These are phyloP conservation scores for Patagioenas fasciata DNA, from an alignment of 2,113 vertebrate genomes.

Conservation along the genomic window DNA sequence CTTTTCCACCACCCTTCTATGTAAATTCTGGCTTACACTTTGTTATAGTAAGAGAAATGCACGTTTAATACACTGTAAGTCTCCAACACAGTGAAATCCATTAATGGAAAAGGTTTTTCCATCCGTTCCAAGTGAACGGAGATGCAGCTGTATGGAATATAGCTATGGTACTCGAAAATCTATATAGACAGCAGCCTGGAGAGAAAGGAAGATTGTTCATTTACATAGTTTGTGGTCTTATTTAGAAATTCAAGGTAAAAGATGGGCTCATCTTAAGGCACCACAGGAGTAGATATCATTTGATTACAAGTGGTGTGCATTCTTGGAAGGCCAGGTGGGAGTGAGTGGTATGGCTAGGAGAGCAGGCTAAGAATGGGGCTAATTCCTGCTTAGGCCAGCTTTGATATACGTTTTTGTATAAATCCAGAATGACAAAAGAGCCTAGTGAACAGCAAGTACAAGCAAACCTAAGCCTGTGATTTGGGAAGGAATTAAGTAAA, in stretches of 20 bases:
- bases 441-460: not conserved
- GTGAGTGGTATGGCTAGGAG: not conserved
- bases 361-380: not conserved
- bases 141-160: not conserved
- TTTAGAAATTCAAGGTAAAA: not conserved
- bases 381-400: not conserved
- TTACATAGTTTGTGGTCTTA: constrained; percentile 15
- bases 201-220: not conserved
- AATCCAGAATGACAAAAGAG: not conserved
- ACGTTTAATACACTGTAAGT: not conserved
- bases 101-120: constrained; percentile 40
- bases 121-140: constrained; percentile 23
- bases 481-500: not conserved
- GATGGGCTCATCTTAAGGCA: not conserved
- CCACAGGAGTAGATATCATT: not conserved
- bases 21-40: constrained; percentile 4
- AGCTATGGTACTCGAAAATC: constrained; percentile 13
- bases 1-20: not conserved
- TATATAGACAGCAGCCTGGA: not conserved
- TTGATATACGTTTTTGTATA: not conserved
- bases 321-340: not conserved
- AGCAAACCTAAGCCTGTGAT: not conserved
- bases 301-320: not conserved
- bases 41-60: not conserved
- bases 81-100: not conserved